Conservation (phyloP, 2,797 vertebrate species). For the Gallirallus australis region DNA sequence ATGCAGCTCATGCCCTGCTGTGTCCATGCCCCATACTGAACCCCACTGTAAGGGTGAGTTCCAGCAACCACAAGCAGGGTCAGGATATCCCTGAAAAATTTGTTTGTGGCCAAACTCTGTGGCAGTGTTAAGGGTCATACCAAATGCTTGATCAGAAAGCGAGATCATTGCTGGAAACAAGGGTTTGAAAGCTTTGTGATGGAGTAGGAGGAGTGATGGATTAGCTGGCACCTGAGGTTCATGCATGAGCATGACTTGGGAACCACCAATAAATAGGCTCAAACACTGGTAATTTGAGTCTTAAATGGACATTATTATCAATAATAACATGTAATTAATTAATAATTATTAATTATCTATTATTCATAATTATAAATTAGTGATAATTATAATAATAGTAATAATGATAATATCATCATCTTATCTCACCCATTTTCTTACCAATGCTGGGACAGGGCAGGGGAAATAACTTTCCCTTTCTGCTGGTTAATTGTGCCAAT, state of each 20-base stretch:
- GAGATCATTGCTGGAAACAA: background rate
- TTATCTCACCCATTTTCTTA: background rate
- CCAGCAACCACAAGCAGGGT: background rate
- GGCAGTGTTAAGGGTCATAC: background rate
- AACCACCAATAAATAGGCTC: background rate
- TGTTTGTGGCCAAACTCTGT: background rate
- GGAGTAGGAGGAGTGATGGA: background rate
- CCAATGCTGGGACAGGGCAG: background rate
- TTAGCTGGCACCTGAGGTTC: background rate
- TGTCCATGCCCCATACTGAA: background rate
- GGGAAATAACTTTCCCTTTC: constrained; percentile 1
- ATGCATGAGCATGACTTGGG: background rate
- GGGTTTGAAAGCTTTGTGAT: background rate
- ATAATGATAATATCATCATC: too few species aligned
- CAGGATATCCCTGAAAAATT: background rate
- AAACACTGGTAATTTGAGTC: background rate
- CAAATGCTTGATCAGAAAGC: background rate
- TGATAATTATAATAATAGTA: too few species aligned
- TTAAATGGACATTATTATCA: background rate
- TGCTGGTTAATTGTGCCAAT: constrained; percentile 2
- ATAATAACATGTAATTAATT: too few species aligned
- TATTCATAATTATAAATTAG: too few species aligned
- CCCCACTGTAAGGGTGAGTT: fast-evolving
- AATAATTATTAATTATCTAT: too few species aligned
- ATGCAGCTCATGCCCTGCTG: background rate